phyloP scores from a whole-genome alignment of 2,888 invertebrate species.

The Hirudinaria manillensis region DNA sequence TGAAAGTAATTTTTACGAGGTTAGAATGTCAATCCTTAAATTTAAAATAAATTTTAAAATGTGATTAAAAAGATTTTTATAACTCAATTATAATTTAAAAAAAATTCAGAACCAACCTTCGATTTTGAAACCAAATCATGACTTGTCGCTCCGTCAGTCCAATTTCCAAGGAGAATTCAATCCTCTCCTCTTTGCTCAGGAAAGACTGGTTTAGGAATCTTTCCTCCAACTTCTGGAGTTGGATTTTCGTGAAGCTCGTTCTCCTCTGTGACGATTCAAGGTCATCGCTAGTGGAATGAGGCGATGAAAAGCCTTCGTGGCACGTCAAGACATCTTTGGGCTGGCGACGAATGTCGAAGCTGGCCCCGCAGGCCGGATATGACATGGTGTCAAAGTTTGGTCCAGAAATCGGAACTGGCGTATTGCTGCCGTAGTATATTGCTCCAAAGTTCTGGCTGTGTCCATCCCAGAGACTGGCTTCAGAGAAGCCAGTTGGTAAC shows the following conservation, averaged over 20 bases:
- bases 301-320: too few relatives aligned
- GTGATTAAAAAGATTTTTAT: neutral
- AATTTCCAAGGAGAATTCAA: conserved; percentile 36
- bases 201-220: conserved; percentile 39
- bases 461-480: too few relatives aligned
- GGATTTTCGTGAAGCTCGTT: conserved; percentile 36
- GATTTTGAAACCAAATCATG: conserved; percentile 43
- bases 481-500: too few relatives aligned
- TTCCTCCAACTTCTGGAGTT: conserved; percentile 36
- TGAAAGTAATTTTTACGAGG: neutral
- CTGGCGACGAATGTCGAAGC: too few relatives aligned
- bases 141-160: conserved; percentile 39
- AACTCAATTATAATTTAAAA: neutral
- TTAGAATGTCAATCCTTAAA: neutral
- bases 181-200: conserved; percentile 39
- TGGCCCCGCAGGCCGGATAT: too few relatives aligned
- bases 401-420: too few relatives aligned
- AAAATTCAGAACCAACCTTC: conserved; percentile 35
- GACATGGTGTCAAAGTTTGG: too few relatives aligned
- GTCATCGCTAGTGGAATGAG: neutral
- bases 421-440: too few relatives aligned
- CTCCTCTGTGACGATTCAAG: conserved; percentile 28
- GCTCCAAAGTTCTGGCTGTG: too few relatives aligned
- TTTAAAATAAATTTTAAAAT: neutral
- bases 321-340: too few relatives aligned